phyloP scores from a whole-genome alignment of 30 jellyfish, hydroid and myxozoan genomes.

The Sanderia malayensis region DNA sequence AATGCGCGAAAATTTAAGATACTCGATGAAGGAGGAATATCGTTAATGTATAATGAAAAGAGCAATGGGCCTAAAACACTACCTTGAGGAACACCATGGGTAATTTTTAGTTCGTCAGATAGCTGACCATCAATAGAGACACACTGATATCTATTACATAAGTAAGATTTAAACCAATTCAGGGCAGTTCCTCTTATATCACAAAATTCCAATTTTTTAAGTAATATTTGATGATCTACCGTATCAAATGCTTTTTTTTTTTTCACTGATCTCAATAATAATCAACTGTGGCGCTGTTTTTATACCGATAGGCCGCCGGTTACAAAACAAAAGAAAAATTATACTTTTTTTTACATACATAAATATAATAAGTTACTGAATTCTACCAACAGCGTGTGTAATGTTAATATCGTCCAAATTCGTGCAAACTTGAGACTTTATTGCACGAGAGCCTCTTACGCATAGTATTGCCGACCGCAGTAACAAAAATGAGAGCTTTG shows the following conservation, averaged over 20 bases:
- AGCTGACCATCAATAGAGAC: not conserved
- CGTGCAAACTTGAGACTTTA: too few species aligned
- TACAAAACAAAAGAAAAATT: too few species aligned
- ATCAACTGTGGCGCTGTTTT: too few species aligned
- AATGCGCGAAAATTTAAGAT: slow-evolving; percentile 13
- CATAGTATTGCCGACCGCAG: too few species aligned
- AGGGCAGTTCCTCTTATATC: not conserved
- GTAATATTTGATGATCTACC: not conserved
- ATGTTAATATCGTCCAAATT: too few species aligned
- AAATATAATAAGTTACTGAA: too few species aligned
- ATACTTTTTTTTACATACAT: too few species aligned
- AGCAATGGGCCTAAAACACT: not conserved
- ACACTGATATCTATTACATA: not conserved
- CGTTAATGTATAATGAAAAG: not conserved
- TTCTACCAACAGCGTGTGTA: too few species aligned
- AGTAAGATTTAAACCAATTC: not conserved
- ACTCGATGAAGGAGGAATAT: slow-evolving; percentile 1
- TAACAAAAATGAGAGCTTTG: too few species aligned
- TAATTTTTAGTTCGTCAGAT: not conserved
- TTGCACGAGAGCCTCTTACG: too few species aligned
- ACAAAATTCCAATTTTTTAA: not conserved
- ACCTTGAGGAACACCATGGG: not conserved
- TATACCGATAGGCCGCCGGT: too few species aligned
- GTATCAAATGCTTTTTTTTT: not conserved
- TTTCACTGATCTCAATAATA: too few species aligned